Base-by-base conservation (phyloP, 1,140 invertebrate genomes). In the Propsilocerus akamusi region DNA sequence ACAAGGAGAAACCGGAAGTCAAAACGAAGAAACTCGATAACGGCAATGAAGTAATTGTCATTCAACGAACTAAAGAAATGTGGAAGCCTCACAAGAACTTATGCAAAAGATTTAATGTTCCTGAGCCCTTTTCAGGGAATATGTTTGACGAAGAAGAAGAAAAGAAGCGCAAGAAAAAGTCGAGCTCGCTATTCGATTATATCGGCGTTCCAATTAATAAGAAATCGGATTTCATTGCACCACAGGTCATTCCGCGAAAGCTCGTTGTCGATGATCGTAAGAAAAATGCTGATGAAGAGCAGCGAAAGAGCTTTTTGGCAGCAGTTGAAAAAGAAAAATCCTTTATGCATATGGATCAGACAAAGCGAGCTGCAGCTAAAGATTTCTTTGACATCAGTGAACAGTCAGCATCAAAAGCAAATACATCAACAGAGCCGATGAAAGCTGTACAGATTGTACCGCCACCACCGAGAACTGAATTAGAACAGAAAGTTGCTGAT, bases 61-160 rank as follows among this genome's bases (percentile, higher is more conserved):
- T 65, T 49, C 55, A 58, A 26, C 70, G 85, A 46, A 69, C 65
- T 20, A 71, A 68, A n/a, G 62, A 60, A 6, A 72, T 78, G 50
- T 99, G 96, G 96, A 76, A 83, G 56, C 96, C 96, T 2, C 76
- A 80, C 49, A 71, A 78, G 49, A 59, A 95, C 12, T 68, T 99
- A 0, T 97, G 89, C 60, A 90, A 90, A 59, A 70, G 93, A 32
- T 97, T 97, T 59, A 98, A 99, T 64, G 80, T 99, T 8, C 84
- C 91, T 0, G 83, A 96, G 67, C 89, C 92, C 0, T 81, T 76
- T 37, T 68, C 64, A 3, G 70, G 68, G 7, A 56, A 54, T 17
- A 41, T 62, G 53, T 51, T 53, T 56, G 69, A 71, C 26, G 34
- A 53, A 0, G 58, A 63, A 41, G 51, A 61, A 1, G 60, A 68